phyloP scores from a whole-genome alignment of 2,113 vertebrate genomes.

The Pao palembangensis region DNA sequence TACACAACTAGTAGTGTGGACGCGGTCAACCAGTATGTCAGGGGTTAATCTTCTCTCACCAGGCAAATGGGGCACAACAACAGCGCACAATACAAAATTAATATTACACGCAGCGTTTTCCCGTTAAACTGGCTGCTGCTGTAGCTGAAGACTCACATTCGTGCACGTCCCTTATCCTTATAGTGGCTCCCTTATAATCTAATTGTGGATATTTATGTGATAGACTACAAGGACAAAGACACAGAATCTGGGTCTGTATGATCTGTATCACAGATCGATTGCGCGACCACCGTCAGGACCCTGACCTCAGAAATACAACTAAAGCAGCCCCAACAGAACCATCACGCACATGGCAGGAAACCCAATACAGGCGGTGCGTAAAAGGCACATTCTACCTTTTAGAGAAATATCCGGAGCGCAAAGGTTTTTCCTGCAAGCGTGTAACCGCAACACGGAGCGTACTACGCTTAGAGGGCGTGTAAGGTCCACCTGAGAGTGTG shows the following conservation, averaged over 20 bases:
- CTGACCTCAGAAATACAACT: background rate
- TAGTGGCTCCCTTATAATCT: background rate
- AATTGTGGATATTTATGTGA: background rate
- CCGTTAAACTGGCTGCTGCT: slow-evolving; percentile 1
- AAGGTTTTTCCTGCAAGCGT: background rate
- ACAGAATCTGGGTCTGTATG: background rate
- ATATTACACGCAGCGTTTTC: slow-evolving; percentile 53
- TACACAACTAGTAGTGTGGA: slow-evolving; percentile 20
- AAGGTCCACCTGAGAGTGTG: slow-evolving; percentile 1
- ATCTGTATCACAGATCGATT: background rate
- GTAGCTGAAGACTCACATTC: background rate
- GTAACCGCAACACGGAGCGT: background rate
- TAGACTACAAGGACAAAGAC: background rate
- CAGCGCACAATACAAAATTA: slow-evolving; percentile 56
- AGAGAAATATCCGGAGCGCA: background rate
- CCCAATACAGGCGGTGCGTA: background rate
- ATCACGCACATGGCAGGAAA: background rate
- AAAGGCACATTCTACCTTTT: background rate
- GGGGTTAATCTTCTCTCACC: slow-evolving; percentile 61
- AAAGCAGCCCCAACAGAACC: background rate
- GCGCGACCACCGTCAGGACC: background rate
- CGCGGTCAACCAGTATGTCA: slow-evolving; percentile 41
- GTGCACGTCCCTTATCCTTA: background rate
- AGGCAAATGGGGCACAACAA: slow-evolving; percentile 65
- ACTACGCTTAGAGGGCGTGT: background rate